Conservation (phyloP, 2,797 vertebrate species). For the Darevskia mixta region DNA sequence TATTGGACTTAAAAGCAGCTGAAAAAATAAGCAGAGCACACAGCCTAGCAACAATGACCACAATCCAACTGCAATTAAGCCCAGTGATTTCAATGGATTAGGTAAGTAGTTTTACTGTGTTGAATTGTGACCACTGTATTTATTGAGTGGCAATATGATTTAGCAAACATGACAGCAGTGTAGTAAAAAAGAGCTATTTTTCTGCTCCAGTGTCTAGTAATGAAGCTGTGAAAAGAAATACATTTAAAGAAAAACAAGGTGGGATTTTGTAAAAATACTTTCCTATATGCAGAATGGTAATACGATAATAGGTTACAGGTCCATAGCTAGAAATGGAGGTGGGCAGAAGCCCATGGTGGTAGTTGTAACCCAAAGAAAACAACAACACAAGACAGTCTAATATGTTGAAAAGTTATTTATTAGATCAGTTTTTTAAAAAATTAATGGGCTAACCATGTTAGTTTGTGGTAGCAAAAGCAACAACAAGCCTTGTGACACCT, state of each 20-base stretch:
- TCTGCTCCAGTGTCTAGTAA: neutral
- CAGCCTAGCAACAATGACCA: constrained; percentile 9
- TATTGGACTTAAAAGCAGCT: constrained; percentile 33
- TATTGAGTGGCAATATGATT: constrained; percentile 1
- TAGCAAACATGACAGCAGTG: neutral
- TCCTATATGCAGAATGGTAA: neutral
- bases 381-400: neutral
- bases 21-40: constrained; percentile 13
- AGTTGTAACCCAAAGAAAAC: neutral
- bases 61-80: neutral
- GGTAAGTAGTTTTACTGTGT: too few relatives aligned
- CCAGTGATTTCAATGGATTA: neutral
- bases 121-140: neutral
- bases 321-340: too few relatives aligned
- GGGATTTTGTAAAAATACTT: neutral
- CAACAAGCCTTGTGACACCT: neutral
- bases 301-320: neutral
- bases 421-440: neutral
- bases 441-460: neutral
- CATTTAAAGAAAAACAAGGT: neutral
- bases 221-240: neutral
- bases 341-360: too few relatives aligned
- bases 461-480: neutral
- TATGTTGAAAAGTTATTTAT: neutral
- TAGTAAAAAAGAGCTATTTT: neutral